These are phyloP conservation scores for Lagocephalus sceleratus DNA, from an alignment of 2,797 vertebrate genomes.

Conservation along the genomic window DNA sequence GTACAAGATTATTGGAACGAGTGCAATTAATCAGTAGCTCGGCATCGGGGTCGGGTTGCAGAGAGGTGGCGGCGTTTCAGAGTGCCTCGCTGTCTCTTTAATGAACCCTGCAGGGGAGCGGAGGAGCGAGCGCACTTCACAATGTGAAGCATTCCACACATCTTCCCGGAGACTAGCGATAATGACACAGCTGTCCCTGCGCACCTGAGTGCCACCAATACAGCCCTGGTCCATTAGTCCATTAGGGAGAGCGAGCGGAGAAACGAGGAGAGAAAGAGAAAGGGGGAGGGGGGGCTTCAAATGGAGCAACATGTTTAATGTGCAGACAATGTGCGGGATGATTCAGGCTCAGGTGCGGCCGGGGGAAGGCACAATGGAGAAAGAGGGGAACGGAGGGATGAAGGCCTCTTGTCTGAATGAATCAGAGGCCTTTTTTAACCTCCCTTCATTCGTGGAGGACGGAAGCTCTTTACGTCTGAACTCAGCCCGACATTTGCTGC, in stretches of 20 bases:
- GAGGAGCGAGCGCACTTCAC: constrained; percentile 32
- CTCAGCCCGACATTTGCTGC: constrained; percentile 28
- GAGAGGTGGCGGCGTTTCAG: constrained; percentile 21
- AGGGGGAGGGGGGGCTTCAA: constrained; percentile 7
- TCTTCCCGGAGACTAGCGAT: constrained; percentile 57
- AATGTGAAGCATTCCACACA: constrained; percentile 44
- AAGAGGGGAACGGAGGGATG: neutral
- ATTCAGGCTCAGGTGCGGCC: constrained; percentile 5
- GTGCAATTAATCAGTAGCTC: constrained; percentile 61
- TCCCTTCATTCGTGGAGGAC: no score
- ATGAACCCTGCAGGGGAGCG: constrained; percentile 46
- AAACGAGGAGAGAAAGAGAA: constrained; percentile 8
- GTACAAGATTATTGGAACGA: constrained; percentile 62
- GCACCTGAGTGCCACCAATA: constrained; percentile 42
- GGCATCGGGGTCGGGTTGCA: constrained; percentile 23
- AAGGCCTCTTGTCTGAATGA: constrained; percentile 13
- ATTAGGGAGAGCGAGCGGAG: constrained; percentile 34
- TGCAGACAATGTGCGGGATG: constrained; percentile 16
- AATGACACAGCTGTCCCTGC: constrained; percentile 47
- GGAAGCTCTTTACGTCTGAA: neutral
- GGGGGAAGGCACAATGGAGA: neutral
- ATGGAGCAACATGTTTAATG: constrained; percentile 9
- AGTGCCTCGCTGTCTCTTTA: constrained; percentile 41
- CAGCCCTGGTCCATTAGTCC: constrained; percentile 43
- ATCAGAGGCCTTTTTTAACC: constrained; percentile 12